Conservation (phyloP, 2,888 invertebrate species). For the Rapana venosa region DNA sequence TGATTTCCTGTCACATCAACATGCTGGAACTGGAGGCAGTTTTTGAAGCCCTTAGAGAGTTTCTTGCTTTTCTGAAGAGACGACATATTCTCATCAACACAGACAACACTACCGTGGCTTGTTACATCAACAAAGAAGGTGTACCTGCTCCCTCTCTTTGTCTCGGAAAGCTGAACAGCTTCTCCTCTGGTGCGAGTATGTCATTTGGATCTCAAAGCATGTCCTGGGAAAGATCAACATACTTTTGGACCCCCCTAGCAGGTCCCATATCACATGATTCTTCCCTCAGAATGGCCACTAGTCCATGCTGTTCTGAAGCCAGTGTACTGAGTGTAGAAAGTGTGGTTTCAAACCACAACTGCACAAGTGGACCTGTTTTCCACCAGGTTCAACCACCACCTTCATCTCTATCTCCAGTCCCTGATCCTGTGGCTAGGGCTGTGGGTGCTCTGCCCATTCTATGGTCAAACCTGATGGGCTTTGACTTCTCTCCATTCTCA, state of each 20-base stretch:
- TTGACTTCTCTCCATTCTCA: neutral
- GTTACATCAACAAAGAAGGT: neutral
- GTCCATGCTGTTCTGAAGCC: neutral
- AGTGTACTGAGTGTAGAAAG: neutral
- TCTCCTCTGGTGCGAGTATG: neutral
- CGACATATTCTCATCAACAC: neutral
- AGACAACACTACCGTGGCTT: neutral
- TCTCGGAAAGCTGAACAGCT: neutral
- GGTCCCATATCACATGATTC: neutral
- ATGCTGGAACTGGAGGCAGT: conserved; percentile 5
- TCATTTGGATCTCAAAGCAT: neutral
- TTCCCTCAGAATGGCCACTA: neutral
- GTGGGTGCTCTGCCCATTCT: neutral
- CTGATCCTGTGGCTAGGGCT: neutral
- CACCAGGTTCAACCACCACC: neutral
- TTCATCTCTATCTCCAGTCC: neutral
- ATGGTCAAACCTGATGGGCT: neutral
- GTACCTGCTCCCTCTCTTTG: neutral
- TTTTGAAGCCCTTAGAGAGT: neutral
- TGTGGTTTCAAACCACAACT: neutral
- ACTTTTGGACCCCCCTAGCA: neutral
- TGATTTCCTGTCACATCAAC: neutral
- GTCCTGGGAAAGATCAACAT: neutral
- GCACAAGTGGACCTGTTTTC: neutral
- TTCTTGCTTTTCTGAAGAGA: neutral